A percentile compares a stretch with the other conserved stretches of the same genome.
phyloP scores from a whole-genome alignment of 2,113 vertebrate species.

The Misgurnus mizolepis region DNA sequence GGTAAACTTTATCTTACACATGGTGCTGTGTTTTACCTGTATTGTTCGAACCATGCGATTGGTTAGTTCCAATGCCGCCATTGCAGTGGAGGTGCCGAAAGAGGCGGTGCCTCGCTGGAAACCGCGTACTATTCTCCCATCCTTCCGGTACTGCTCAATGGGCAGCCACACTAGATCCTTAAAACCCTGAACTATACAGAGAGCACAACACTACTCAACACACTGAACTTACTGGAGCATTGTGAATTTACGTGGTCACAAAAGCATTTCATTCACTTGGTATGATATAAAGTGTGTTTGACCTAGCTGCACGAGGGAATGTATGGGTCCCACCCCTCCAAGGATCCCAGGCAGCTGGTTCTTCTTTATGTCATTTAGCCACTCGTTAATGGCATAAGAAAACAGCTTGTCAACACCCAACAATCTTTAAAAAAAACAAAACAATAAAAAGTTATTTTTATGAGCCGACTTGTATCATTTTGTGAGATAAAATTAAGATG shows the following conservation, averaged over 20 bases:
- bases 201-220: background rate
- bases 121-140: conserved; percentile 91
- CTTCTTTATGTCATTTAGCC: conserved; percentile 96
- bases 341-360: conserved; percentile 95
- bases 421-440: conserved; percentile 75
- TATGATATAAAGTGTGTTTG: conserved; percentile 55
- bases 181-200: conserved; percentile 88
- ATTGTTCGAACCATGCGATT: conserved; percentile 96
- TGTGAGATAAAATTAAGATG: background rate
- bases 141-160: conserved; percentile 96
- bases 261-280: background rate
- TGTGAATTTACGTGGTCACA: background rate
- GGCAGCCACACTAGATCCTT: conserved; percentile 98
- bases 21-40: conserved; percentile 77
- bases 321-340: conserved; percentile 96
- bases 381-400: conserved; percentile 93
- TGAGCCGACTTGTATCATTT: too few relatives aligned
- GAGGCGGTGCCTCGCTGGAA: conserved; percentile 95
- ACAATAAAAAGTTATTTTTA: background rate
- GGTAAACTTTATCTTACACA: too few relatives aligned
- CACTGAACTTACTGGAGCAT: background rate
- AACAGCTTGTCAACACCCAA: conserved; percentile 95
- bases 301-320: conserved; percentile 95
- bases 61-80: conserved; percentile 96
- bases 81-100: conserved; percentile 96